Base-by-base conservation (phyloP, 1,140 invertebrate species). In the Calliphora vicina region DNA sequence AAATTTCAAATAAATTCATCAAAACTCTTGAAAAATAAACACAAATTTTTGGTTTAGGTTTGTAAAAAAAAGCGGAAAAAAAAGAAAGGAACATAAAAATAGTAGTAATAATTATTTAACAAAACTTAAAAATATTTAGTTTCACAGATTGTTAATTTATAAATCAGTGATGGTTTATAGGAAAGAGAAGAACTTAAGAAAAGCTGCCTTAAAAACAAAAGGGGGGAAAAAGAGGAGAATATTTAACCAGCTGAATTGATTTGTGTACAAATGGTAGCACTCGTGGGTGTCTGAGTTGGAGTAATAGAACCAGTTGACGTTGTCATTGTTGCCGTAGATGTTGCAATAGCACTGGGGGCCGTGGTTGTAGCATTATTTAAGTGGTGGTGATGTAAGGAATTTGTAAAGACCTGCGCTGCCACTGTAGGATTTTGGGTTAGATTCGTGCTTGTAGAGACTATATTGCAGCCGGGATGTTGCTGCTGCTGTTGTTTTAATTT, bases 401-500 rank as follows among this genome's bases (percentile, higher is more conserved):
- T 76, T 6, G 35, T 45, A 12, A 23, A n/a, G 13, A 3, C 5
- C n/a, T 17, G 50, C 8, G 15, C 17, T 3, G 50, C 6, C 15
- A 1, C 15, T 57, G 15, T 15, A n/a, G 5, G 1, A 35, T 2
- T 57, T 57, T 57, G n/a, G 13, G 0, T 57, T 57, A 57, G 1
- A n/a, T n/a, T n/a, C 50, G 61, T 67, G 61, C 20, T 67, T 9
- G 61, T 17, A n/a, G n/a, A 23, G 6, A 4, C 17, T 67, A 23
- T 9, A 10, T 20, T 67, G 23, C 61, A 67, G 6, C 6, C 20
- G 0, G 17, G 27, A 23, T 57, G 81, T 50, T 80, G 81, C 9
- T 85, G 85, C 15, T 85, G 85, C 20, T 87, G 87, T 50, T 88
- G 87, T 85, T 92, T 93, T 91, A 95, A 95, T 87, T 95, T 96